A percentile compares a stretch with the other conserved stretches of the same genome.
Conservation (phyloP, 2,113 vertebrate species). For the Semnornis frantzii region DNA sequence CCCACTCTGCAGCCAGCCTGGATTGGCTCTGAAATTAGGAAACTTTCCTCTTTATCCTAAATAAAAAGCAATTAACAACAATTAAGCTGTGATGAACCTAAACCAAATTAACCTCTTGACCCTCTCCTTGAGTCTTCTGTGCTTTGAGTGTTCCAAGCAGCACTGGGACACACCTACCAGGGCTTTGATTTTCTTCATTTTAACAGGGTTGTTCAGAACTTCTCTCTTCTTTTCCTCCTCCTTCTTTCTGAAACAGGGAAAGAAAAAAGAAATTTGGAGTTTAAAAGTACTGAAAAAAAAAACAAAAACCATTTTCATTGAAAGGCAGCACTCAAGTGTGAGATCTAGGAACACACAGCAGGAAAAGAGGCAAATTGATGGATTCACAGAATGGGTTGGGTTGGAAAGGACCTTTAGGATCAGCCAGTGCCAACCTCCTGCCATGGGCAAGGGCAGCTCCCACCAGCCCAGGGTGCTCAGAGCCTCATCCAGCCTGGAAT, state of each 20-base stretch:
- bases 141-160: neutral
- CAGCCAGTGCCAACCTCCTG: too few species aligned
- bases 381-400: too few species aligned
- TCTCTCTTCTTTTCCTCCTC: constrained; percentile 96
- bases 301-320: too few species aligned
- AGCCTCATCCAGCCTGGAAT: too few species aligned
- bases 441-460: too few species aligned
- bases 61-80: too few species aligned
- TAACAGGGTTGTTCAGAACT: constrained; percentile 93
- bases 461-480: too few species aligned
- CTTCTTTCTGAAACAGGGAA: constrained; percentile 81
- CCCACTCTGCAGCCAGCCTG: too few species aligned
- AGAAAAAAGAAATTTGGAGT: too few species aligned
- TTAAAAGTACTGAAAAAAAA: neutral
- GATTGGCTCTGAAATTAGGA: neutral
- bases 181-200: constrained; percentile 98
- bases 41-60: neutral
- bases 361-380: neutral
- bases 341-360: neutral
- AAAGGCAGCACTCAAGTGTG: fast-evolving
- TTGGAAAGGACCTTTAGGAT: too few species aligned
- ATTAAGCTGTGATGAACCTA: too few species aligned
- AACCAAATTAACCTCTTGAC: too few species aligned
- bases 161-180: constrained; percentile 78
- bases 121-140: neutral